phyloP scores from a whole-genome alignment of 2,113 vertebrate genomes.

The Caloenas nicobarica region DNA sequence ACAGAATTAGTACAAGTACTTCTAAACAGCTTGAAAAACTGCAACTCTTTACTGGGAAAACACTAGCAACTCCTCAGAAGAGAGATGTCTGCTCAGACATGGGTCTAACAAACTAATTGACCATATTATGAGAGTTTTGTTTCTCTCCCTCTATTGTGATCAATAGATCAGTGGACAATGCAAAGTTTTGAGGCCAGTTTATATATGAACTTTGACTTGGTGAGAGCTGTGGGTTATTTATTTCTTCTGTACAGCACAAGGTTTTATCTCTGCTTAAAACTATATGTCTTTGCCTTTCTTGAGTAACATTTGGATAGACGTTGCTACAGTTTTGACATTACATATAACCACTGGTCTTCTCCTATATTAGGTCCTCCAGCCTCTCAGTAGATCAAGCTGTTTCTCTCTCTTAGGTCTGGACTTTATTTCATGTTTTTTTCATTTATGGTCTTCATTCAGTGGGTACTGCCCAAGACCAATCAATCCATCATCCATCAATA shows the following conservation, averaged over 20 bases:
- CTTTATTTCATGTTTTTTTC: not conserved
- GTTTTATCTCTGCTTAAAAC: not conserved
- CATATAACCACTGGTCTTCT: not conserved
- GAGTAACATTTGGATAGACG: not conserved
- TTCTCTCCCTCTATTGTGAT: not conserved
- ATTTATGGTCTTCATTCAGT: not conserved
- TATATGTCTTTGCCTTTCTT: not conserved
- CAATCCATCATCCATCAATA: not conserved
- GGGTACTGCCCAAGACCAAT: not conserved
- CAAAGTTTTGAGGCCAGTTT: not conserved
- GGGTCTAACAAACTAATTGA: not conserved
- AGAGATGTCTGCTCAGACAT: not conserved
- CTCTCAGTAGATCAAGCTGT: not conserved
- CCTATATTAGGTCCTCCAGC: not conserved
- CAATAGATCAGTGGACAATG: not conserved
- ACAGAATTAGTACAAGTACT: not conserved
- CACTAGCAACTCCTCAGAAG: not conserved
- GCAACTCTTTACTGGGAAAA: not conserved
- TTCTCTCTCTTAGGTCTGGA: not conserved
- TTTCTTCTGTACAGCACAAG: not conserved
- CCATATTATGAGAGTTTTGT: not conserved
- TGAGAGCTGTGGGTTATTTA: not conserved
- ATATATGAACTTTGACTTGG: not conserved
- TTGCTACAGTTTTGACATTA: not conserved
- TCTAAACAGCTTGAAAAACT: not conserved